Conservation (phyloP, 2,888 invertebrate species). For the Pristionchus fissidentatus region DNA sequence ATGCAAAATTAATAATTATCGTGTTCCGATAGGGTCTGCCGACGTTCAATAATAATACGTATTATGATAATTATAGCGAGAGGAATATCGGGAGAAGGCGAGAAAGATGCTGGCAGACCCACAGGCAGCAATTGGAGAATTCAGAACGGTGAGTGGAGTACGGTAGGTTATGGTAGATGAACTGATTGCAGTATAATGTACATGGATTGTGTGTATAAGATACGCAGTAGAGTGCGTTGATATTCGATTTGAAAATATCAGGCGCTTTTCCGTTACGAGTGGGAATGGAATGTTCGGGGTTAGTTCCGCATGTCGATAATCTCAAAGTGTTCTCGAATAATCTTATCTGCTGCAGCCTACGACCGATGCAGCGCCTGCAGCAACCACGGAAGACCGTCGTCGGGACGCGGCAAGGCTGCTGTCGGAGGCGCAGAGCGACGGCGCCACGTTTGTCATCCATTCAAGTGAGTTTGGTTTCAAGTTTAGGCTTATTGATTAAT, state of each 20-base stretch:
- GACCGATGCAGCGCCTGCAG: too few relatives aligned
- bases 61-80: too few relatives aligned
- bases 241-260: too few relatives aligned
- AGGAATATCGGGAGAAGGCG: conserved; percentile 62
- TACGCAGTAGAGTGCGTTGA: too few relatives aligned
- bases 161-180: background rate
- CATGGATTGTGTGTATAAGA: too few relatives aligned
- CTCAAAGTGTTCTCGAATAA: background rate
- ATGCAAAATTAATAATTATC: background rate
- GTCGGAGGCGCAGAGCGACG: conserved; percentile 54
- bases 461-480: conserved; percentile 18
- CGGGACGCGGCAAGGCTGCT: conserved; percentile 62
- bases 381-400: conserved; percentile 46
- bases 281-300: too few relatives aligned
- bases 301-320: too few relatives aligned
- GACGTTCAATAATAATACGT: too few relatives aligned
- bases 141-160: conserved; percentile 1
- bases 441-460: conserved; percentile 47
- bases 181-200: too few relatives aligned
- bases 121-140: conserved; percentile 34
- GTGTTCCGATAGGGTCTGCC: background rate
- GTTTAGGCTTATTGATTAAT: too few relatives aligned
- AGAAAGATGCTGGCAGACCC: conserved; percentile 63
- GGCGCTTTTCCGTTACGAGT: too few relatives aligned
- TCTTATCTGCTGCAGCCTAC: background rate